A percentile compares a stretch with the other conserved stretches of the same genome.
Conservation (phyloP, 2,888 invertebrate species). For the Caenorhabditis becei region DNA sequence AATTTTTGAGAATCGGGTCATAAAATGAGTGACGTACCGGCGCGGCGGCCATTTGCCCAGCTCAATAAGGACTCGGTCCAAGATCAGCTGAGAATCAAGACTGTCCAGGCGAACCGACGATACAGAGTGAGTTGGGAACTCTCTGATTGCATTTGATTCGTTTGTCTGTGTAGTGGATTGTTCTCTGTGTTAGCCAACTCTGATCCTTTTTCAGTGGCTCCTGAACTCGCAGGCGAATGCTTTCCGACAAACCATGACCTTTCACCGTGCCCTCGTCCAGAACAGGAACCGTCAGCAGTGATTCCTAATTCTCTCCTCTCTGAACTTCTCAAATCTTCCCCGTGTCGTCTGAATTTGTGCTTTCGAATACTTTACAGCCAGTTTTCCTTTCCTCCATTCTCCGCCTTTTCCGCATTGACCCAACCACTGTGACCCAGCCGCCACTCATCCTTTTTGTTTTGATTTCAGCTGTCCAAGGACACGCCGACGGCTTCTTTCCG, state of each 20-base stretch:
- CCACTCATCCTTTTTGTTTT: too few species aligned
- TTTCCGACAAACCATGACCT: not conserved
- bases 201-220: not conserved
- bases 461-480: too few species aligned
- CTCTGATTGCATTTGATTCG: not conserved
- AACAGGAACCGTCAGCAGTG: not conserved
- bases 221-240: not conserved
- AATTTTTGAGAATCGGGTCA: not conserved
- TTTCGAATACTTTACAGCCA: too few species aligned
- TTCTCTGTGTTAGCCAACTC: not conserved
- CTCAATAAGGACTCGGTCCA: not conserved
- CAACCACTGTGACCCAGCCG: too few species aligned
- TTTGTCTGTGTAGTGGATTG: not conserved
- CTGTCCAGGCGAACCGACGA: not conserved
- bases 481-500: too few species aligned
- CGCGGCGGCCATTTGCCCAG: not conserved
- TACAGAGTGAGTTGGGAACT: constrained; percentile 1
- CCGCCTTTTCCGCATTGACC: too few species aligned
- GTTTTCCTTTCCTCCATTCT: too few species aligned
- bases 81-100: not conserved
- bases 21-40: not conserved
- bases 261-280: not conserved
- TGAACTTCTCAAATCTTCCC: too few species aligned
- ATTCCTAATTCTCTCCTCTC: not conserved
- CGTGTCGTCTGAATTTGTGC: too few species aligned